Evolutionary conservation across 2,888 invertebrate genomes (phyloP).

Genomic region (Parnassius orleans): DNA sequence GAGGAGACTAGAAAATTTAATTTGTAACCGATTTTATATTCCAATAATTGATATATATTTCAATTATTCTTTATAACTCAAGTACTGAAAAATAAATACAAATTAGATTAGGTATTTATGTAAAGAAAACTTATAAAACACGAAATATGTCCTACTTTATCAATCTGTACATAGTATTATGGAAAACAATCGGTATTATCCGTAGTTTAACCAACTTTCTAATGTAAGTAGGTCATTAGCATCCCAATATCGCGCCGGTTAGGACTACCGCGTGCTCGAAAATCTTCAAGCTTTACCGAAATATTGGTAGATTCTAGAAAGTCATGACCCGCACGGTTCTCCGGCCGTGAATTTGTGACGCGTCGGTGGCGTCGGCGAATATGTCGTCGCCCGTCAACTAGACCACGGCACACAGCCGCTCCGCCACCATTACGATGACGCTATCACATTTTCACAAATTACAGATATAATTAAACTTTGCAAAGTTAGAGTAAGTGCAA

Average conservation of each 20-base stretch:
- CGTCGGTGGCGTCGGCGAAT: conserved; percentile 65
- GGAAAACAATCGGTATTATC: conserved; percentile 11
- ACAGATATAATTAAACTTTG: conserved; percentile 28
- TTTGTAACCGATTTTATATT: no score
- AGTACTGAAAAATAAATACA: no score
- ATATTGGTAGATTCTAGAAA: conserved; percentile 57
- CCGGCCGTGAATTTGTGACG: conserved; percentile 60
- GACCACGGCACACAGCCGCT: conserved; percentile 48
- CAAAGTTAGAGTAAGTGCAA: conserved; percentile 33
- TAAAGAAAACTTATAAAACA: no score
- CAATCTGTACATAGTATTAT: no score
- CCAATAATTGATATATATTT: no score
- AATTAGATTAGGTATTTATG: no score
- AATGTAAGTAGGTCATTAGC: conserved; percentile 43
- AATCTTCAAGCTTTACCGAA: conserved; percentile 19
- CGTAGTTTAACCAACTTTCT: conserved; percentile 38
- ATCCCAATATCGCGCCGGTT: conserved; percentile 34
- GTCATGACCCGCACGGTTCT: conserved; percentile 54
- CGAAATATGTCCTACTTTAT: no score
- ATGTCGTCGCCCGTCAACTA: conserved; percentile 62
- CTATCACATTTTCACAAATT: conserved; percentile 52
- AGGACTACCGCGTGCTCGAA: conserved; percentile 32
- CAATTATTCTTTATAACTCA: no score
- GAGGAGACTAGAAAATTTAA: no score
- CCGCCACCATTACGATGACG: conserved; percentile 63